A percentile compares a stretch with the other conserved stretches of the same genome.
These are phyloP conservation scores for Caenorhabditis sp. DNA, from an alignment of 2,888 invertebrate species.

Conservation along the genomic window DNA sequence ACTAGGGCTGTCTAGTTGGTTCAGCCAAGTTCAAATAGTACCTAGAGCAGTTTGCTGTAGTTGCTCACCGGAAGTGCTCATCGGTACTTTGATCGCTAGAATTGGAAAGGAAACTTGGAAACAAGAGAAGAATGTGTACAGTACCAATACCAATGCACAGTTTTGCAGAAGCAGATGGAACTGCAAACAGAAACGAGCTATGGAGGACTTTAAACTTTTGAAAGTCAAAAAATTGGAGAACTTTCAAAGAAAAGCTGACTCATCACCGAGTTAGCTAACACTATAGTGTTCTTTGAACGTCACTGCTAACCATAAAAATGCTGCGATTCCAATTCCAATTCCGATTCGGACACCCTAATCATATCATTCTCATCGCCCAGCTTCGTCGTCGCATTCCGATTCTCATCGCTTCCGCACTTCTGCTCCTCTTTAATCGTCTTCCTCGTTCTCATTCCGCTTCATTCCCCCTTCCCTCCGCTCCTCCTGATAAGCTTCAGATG, in stretches of 20 bases:
- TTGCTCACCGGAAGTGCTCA: conserved; percentile 32
- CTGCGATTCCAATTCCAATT: not conserved
- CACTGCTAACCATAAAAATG: too few species aligned
- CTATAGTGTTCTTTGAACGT: not conserved
- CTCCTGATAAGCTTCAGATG: conserved; percentile 11
- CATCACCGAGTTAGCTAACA: not conserved
- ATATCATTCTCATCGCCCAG: not conserved
- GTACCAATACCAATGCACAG: not conserved
- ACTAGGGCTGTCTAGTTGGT: conserved; percentile 14
- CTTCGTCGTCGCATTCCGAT: conserved; percentile 11
- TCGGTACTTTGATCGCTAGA: conserved; percentile 43
- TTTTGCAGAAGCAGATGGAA: not conserved
- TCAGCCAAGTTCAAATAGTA: conserved; percentile 42
- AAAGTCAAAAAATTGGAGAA: too few species aligned
- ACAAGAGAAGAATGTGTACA: conserved; percentile 1
- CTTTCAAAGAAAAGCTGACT: not conserved
- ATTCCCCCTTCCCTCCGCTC: not conserved
- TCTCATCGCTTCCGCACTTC: conserved; percentile 22
- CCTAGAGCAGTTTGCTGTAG: conserved; percentile 4
- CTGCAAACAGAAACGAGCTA: too few species aligned
- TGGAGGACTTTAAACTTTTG: too few species aligned
- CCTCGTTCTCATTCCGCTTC: not conserved
- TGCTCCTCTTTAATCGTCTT: conserved; percentile 36
- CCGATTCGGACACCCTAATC: not conserved
- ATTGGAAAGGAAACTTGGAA: too few species aligned